Evolutionary conservation across 1,140 invertebrate genomes (phyloP), one percentile per base, ranked within the genome.

Genomic region (Drosophila ogumai): DNA sequence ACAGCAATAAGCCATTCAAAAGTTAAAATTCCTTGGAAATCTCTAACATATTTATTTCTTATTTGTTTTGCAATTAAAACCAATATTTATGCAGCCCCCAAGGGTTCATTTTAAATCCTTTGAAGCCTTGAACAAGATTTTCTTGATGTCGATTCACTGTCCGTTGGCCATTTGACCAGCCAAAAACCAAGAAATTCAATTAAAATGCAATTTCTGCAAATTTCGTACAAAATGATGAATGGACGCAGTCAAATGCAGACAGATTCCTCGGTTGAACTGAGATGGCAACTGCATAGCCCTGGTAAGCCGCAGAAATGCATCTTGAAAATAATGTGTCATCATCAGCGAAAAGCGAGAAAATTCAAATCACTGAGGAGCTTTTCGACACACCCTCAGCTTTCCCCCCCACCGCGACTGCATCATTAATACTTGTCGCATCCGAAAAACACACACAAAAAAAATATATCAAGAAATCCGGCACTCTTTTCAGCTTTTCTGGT

Each of bases 401-500:
- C 6, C 38, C 28, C n/a, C 44, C 22, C 10, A n/a, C 49, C 49
- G 57, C 61, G 57, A 34, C 52, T 43, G 46, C 65, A 64, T 64
- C 64, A 86, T 85, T 86, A 81, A 85, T 81, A 73, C 71, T 84
- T 86, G 82, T 81, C 82, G 65, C 52, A 49, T 58, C 43, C 28
- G 8, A 46, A 34, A 52, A 52, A 46, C 12, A 28, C 3, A 28
- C 25, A 28, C 5, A 28, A 50, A 28, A 17, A 28, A 41, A 17
- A 22, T 22, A 32, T 32, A 12, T 7, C n/a, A 55, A 38, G 61
- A 63, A 58, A 65, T 58, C 73, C 63, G 47, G 50, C 67, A 81
- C 47, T 77, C 46, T 57, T 32, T 52, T 81, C 65, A 38, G 34
- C n/a, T 55, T 19, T 19, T 36, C 32, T 34, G 17, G 6, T 32